These are phyloP conservation scores for Flexamia atlantica DNA, from an alignment of 2,888 invertebrate species.

Conservation along the genomic window DNA sequence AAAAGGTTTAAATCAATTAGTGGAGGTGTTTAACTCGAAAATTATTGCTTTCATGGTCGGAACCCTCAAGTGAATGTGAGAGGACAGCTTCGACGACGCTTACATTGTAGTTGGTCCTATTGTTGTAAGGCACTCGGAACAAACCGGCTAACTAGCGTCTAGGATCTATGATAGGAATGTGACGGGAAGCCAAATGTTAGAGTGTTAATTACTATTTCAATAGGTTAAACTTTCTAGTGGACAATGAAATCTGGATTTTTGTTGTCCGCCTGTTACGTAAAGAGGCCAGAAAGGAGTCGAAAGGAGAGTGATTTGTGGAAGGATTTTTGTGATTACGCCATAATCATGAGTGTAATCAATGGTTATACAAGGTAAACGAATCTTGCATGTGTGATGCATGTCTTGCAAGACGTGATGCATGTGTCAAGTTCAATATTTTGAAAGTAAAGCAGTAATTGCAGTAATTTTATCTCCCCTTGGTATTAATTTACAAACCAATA, in stretches of 20 bases:
- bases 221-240: background rate
- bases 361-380: too few species aligned
- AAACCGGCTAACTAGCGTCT: background rate
- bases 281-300: too few species aligned
- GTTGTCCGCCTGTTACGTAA: conserved; percentile 1
- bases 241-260: conserved; percentile 10
- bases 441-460: too few species aligned
- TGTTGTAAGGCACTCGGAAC: background rate
- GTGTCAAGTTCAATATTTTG: too few species aligned
- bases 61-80: background rate
- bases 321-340: too few species aligned
- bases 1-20: background rate
- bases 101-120: background rate
- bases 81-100: background rate
- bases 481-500: too few species aligned
- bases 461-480: too few species aligned
- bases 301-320: too few species aligned
- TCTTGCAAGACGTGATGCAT: too few species aligned
- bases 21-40: background rate
- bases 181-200: background rate
- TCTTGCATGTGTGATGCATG: too few species aligned
- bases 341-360: too few species aligned
- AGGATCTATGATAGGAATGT: background rate
- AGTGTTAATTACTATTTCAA: conserved; percentile 14
- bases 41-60: background rate